Evolutionary conservation across 2,888 invertebrate genomes (phyloP), one percentile per base, ranked within the genome.

Genomic region (Lasiommata megera): DNA sequence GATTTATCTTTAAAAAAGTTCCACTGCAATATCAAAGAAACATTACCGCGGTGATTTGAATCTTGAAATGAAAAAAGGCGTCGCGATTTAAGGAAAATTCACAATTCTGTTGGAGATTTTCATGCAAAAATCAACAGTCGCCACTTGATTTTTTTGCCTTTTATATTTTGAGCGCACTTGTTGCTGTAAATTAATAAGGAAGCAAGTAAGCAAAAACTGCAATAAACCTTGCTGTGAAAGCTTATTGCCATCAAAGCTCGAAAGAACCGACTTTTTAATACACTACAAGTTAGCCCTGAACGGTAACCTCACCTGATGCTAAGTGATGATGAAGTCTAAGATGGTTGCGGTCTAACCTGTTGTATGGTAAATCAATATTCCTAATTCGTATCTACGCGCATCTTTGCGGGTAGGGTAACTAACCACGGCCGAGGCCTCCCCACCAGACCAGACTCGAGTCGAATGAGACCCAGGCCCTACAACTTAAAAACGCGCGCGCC

Each of bases 171-270:
- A 57, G 63, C 68, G 72, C 73, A 84, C 86, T 85, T 86, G 84
- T 87, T 84, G 85, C 86, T 81, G 69, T 67, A 77, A 80, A 87
- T 82, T 86, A 85, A 83, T 84, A 83, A 83, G 77, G 74, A 79
- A 80, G 36, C 43, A 83, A 84, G 80, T 80, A 82, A 80, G 80
- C 82, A 86, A 85, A 86, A 85, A 84, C 72, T 85, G 84, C 81
- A 82, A 84, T 85, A 82, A 82, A 82, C 76, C 83, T 82, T 76
- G 78, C 79, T 82, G 79, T 79, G 79, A 81, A 78, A 81, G 81
- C 82, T 82, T 82, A 86, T 86, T 84, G 82, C 80, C 80, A 77
- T 68, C 71, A 71, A 72, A 72, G 72, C 73, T 75, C 75, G 72
- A 77, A 76, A 73, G 74, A 76, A 66, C 79, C 79, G 74, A 77